Evolutionary conservation across 2,888 invertebrate species (phyloP).

Genomic region (Ariolimax columbianus): DNA sequence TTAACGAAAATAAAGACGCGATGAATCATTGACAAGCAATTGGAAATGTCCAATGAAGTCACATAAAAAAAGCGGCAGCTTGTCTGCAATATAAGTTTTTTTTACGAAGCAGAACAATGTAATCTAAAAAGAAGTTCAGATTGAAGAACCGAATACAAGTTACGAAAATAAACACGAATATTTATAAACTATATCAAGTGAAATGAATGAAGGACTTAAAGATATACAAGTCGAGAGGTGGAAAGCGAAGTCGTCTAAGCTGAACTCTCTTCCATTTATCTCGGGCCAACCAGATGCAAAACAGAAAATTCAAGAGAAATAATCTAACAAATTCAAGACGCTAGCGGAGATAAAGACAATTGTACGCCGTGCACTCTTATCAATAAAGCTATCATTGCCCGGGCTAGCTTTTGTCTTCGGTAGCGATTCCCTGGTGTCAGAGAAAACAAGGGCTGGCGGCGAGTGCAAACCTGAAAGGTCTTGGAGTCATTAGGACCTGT

Average conservation of each 20-base stretch:
- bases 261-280: background rate
- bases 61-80: no score
- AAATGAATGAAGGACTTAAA: background rate
- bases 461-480: conserved; percentile 44
- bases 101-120: no score
- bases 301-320: conserved; percentile 30
- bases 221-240: background rate
- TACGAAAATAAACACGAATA: no score
- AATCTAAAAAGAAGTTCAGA: no score
- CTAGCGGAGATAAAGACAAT: conserved; percentile 36
- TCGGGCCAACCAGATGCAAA: background rate
- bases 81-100: no score
- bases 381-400: conserved; percentile 43
- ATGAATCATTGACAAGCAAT: no score
- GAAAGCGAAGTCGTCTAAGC: background rate
- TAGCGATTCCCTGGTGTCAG: conserved; percentile 28
- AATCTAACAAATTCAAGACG: conserved; percentile 33
- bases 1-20: no score
- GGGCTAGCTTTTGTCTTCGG: conserved; percentile 38
- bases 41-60: no score
- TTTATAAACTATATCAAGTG: no score
- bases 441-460: conserved; percentile 30
- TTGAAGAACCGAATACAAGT: no score
- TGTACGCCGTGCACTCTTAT: conserved; percentile 46
- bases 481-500: conserved; percentile 45